A percentile compares a stretch with the other conserved stretches of the same genome.
Conservation (phyloP, 53 echinoderm and acorn worm species). For the Zoroaster sp. region DNA sequence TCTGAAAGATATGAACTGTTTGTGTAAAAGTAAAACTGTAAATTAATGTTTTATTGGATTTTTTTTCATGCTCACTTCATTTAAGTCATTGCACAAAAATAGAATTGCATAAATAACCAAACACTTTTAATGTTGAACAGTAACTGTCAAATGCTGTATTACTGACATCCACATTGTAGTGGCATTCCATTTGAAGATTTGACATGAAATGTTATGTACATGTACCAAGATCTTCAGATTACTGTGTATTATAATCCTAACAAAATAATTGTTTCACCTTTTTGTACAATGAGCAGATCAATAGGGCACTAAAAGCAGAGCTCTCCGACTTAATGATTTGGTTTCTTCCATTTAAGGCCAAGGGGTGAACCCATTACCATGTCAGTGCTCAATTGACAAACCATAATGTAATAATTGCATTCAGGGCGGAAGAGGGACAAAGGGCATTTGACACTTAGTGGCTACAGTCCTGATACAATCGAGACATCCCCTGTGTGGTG, state of each 20-base stretch:
- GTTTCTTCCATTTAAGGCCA: slow-evolving; percentile 4
- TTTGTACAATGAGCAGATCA: neutral
- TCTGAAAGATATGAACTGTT: too few species aligned
- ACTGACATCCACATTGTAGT: neutral
- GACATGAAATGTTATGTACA: too few species aligned
- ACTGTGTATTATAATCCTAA: neutral
- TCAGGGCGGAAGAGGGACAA: neutral
- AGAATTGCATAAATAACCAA: too few species aligned
- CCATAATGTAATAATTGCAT: slow-evolving; percentile 26
- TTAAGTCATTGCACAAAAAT: too few species aligned
- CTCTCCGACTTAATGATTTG: slow-evolving; percentile 39
- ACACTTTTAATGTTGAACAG: too few species aligned
- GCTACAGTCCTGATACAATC: slow-evolving; percentile 11
- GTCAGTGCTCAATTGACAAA: neutral
- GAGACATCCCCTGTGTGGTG: slow-evolving; percentile 4
- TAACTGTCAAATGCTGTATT: too few species aligned
- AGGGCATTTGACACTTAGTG: slow-evolving; percentile 24
- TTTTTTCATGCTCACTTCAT: too few species aligned
- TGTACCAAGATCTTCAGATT: neutral
- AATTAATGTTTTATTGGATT: too few species aligned
- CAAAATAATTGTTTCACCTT: neutral
- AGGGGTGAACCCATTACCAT: slow-evolving; percentile 18
- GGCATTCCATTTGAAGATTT: too few species aligned
- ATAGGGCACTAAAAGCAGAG: slow-evolving; percentile 6
- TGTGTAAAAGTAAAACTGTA: too few species aligned